phyloP scores from a whole-genome alignment of 1,140 invertebrate species.

The Saccostrea glomerata region DNA sequence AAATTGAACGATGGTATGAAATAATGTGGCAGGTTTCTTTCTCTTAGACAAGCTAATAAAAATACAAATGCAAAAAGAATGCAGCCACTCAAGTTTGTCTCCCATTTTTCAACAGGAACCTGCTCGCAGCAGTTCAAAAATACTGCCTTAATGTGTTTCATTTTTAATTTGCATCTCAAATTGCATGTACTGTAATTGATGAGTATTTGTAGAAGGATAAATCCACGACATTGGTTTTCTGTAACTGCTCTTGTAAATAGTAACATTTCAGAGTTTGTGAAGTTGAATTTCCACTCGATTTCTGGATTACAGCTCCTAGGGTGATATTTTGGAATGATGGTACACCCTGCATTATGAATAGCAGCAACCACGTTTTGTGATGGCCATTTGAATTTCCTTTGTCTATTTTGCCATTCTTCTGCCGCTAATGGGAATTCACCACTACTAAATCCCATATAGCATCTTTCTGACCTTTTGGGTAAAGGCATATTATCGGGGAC shows the following conservation, averaged over 20 bases:
- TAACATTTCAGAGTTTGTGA: slow-evolving; percentile 38
- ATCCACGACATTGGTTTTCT: slow-evolving; percentile 5
- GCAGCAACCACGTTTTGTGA: not conserved
- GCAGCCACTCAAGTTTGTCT: slow-evolving; percentile 20
- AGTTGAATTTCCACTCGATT: slow-evolving; percentile 52
- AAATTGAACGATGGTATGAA: slow-evolving; percentile 50
- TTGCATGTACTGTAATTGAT: slow-evolving; percentile 35
- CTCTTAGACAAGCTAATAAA: slow-evolving; percentile 14
- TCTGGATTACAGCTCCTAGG: not conserved
- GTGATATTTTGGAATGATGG: slow-evolving; percentile 40
- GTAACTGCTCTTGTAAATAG: slow-evolving; percentile 39
- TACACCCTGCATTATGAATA: slow-evolving; percentile 29
- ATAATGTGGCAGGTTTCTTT: slow-evolving; percentile 47
- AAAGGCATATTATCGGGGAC: not conserved
- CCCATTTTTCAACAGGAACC: slow-evolving; percentile 24
- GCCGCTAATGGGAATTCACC: slow-evolving; percentile 39
- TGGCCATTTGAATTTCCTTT: slow-evolving; percentile 46
- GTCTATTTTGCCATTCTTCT: slow-evolving; percentile 36
- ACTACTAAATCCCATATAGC: not conserved
- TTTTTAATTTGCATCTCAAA: not conserved
- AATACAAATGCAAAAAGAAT: slow-evolving; percentile 32
- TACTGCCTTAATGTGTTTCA: slow-evolving; percentile 39
- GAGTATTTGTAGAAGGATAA: slow-evolving; percentile 44
- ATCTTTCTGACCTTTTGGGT: not conserved
- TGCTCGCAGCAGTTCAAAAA: slow-evolving; percentile 43